Evolutionary conservation across 2,888 invertebrate genomes (phyloP), one percentile per base, ranked within the genome.

Genomic region (Disparrhopalites patrizii): DNA sequence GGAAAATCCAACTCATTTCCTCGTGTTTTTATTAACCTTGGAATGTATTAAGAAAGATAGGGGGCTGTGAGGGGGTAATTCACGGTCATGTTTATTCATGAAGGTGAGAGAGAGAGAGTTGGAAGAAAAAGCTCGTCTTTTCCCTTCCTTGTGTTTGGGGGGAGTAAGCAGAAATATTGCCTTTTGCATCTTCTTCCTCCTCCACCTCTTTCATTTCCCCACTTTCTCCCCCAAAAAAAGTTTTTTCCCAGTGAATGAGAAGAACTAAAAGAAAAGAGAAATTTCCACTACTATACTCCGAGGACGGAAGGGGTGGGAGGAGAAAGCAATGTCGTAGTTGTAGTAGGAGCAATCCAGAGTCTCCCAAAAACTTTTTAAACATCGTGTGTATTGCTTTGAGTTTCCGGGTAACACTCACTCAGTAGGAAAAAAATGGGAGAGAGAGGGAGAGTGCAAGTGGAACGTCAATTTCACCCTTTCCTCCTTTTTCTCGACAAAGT

Each of bases 11-110:
- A n/a, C n/a, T n/a, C n/a, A n/a, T n/a, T n/a, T n/a, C n/a, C n/a
- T n/a, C n/a, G n/a, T n/a, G n/a, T n/a, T n/a, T n/a, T n/a, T n/a
- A n/a, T n/a, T n/a, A n/a, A n/a, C n/a, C n/a, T 40, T 18, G 15
- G 40, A 15, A 40, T 40, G 15, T 18, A 10, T 18, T 40, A 47
- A 20, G 47, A 10, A 18, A 20, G n/a, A 47, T 33, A 36, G 10
- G n/a, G n/a, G n/a, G n/a, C n/a, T n/a, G n/a, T n/a, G n/a, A n/a
- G 23, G 51, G 23, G 36, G 31, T 55, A 55, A 63, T 50, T 64
- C 64, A 64, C 55, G 52, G 54, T 63, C 64, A 63, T 67, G 63
- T 64, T 52, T 67, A 67, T 67, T 67, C 64, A 67, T 63, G 67
- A 67, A 58, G 40, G n/a, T n/a, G n/a, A n/a, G n/a, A n/a, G 51